Conservation (phyloP, 2,113 vertebrate species). For the Asarcornis scutulata region DNA sequence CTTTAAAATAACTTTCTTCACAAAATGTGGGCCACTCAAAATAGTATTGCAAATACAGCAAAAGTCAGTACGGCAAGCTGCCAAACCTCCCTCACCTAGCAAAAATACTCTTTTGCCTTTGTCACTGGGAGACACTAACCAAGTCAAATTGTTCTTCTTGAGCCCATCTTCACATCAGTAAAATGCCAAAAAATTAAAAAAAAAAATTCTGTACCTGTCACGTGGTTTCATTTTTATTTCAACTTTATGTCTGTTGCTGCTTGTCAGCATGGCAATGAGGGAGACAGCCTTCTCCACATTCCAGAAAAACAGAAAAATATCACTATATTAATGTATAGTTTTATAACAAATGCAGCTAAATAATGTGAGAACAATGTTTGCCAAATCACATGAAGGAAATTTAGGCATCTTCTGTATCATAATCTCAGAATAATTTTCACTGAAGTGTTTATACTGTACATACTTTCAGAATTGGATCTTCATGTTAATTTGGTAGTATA, state of each 20-base stretch:
- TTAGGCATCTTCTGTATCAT: neutral
- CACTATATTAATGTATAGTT: neutral
- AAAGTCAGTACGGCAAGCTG: neutral
- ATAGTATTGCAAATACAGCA: neutral
- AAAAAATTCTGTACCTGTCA: fast-evolving
- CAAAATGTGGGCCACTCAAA: neutral
- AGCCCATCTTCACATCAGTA: neutral
- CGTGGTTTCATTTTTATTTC: neutral
- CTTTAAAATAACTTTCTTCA: neutral
- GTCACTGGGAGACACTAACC: fast-evolving
- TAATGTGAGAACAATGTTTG: neutral
- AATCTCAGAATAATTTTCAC: neutral
- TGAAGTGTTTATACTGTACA: fast-evolving
- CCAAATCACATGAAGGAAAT: neutral
- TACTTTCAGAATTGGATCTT: neutral
- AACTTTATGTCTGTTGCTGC: fast-evolving
- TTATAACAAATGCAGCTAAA: neutral
- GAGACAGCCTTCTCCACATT: neutral
- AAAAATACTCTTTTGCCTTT: neutral
- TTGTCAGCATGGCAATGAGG: neutral
- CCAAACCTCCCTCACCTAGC: fast-evolving
- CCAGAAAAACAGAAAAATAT: neutral
- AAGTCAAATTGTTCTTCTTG: neutral
- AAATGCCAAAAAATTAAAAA: neutral
- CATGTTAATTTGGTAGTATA: neutral